A percentile compares a stretch with the other conserved stretches of the same genome.
Conservation (phyloP, 1,140 invertebrate species). For the Coenobita brevimanus region DNA sequence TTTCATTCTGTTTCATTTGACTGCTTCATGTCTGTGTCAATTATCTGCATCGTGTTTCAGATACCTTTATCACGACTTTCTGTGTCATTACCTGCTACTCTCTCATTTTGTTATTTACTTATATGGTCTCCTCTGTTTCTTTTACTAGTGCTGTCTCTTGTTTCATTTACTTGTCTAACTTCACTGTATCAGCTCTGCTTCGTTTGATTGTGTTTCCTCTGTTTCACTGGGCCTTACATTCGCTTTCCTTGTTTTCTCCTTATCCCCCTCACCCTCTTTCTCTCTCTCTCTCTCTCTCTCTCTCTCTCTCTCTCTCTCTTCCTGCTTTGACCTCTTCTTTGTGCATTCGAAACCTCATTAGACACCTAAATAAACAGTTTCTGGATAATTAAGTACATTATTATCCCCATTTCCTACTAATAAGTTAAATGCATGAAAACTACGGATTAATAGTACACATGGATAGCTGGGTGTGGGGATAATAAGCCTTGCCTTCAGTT, state of each 20-base stretch:
- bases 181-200: not conserved
- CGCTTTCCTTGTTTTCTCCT: not conserved
- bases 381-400: too few species aligned
- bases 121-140: not conserved
- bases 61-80: not conserved
- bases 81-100: not conserved
- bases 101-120: not conserved
- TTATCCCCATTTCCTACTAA: too few species aligned
- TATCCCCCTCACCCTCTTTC: slow-evolving; percentile 6
- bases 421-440: too few species aligned
- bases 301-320: not conserved
- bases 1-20: too few species aligned
- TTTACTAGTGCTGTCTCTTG: not conserved
- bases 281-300: slow-evolving; percentile 20
- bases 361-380: not conserved
- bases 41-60: too few species aligned
- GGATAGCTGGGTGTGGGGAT: too few species aligned
- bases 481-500: too few species aligned
- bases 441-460: too few species aligned
- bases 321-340: too few species aligned
- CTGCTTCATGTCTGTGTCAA: too few species aligned
- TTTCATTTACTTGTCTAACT: not conserved
- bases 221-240: not conserved
- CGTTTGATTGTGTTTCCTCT: not conserved
- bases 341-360: not conserved